Evolutionary conservation across 2,888 invertebrate genomes (phyloP).

Genomic region (Nemapogon koenigi): DNA sequence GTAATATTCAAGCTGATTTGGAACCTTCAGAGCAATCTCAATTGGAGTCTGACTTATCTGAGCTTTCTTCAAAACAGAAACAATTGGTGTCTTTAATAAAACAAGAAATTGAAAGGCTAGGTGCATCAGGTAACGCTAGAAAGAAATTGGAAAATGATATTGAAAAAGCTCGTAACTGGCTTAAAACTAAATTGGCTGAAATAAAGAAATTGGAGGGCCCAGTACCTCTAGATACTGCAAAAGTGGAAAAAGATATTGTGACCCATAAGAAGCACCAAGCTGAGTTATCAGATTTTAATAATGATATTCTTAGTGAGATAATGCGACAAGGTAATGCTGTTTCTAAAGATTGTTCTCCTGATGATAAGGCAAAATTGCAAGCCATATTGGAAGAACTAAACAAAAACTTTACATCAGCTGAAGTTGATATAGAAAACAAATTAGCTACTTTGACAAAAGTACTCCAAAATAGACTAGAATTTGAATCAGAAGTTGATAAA

Average conservation of each 20-base stretch:
- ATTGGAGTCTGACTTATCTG: slow-evolving; percentile 74
- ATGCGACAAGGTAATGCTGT: slow-evolving; percentile 78
- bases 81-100: slow-evolving; percentile 74
- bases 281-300: slow-evolving; percentile 80
- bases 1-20: slow-evolving; percentile 83
- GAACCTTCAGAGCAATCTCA: slow-evolving; percentile 85
- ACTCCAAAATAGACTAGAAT: slow-evolving; percentile 77
- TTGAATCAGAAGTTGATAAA: slow-evolving; percentile 81
- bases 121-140: slow-evolving; percentile 73
- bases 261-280: slow-evolving; percentile 77
- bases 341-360: slow-evolving; percentile 82
- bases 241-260: slow-evolving; percentile 83
- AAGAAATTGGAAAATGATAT: slow-evolving; percentile 79
- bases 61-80: slow-evolving; percentile 77
- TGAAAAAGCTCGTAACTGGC: slow-evolving; percentile 81
- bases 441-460: slow-evolving; percentile 74
- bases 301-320: slow-evolving; percentile 76
- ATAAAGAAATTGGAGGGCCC: slow-evolving; percentile 78
- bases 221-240: slow-evolving; percentile 78
- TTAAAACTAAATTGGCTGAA: slow-evolving; percentile 78
- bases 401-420: slow-evolving; percentile 74
- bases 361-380: slow-evolving; percentile 70
- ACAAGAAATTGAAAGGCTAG: slow-evolving; percentile 74
- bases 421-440: slow-evolving; percentile 76
- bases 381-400: slow-evolving; percentile 71